Evolutionary conservation across 2,113 vertebrate genomes (phyloP).

Genomic region (Antechinus flavipes): DNA sequence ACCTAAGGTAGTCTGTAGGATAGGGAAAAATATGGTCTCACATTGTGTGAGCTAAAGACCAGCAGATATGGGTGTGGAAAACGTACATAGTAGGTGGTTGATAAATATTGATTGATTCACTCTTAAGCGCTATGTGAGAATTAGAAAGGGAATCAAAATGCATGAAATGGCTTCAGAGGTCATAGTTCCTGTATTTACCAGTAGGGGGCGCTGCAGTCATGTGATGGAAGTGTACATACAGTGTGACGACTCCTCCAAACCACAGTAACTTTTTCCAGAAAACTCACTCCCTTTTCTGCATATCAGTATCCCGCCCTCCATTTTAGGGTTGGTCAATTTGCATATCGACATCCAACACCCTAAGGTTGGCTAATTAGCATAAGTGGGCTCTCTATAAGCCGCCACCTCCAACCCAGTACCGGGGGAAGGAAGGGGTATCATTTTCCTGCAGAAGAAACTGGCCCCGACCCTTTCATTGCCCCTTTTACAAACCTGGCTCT

Average conservation of each 20-base stretch:
- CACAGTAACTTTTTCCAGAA: background rate
- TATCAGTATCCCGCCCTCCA: background rate
- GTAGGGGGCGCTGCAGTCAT: background rate
- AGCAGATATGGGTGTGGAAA: background rate
- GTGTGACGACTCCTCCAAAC: background rate
- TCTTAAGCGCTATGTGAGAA: background rate
- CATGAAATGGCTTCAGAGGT: background rate
- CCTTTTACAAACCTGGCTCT: too few relatives aligned
- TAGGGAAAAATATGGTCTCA: background rate
- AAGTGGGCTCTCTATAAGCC: background rate
- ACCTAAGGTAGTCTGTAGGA: background rate
- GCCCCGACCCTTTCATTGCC: fast-evolving
- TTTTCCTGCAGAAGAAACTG: background rate
- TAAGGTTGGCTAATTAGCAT: background rate
- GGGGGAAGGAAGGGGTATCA: background rate
- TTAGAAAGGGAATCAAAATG: background rate
- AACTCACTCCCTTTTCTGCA: background rate
- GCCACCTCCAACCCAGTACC: too few relatives aligned
- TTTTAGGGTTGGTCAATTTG: background rate
- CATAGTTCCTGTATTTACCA: background rate
- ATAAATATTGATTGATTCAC: background rate
- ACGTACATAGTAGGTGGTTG: background rate
- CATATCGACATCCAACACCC: background rate
- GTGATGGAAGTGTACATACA: background rate
- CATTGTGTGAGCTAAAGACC: background rate